phyloP scores from a whole-genome alignment of 2,888 invertebrate genomes.

The Mythimna vitellina region DNA sequence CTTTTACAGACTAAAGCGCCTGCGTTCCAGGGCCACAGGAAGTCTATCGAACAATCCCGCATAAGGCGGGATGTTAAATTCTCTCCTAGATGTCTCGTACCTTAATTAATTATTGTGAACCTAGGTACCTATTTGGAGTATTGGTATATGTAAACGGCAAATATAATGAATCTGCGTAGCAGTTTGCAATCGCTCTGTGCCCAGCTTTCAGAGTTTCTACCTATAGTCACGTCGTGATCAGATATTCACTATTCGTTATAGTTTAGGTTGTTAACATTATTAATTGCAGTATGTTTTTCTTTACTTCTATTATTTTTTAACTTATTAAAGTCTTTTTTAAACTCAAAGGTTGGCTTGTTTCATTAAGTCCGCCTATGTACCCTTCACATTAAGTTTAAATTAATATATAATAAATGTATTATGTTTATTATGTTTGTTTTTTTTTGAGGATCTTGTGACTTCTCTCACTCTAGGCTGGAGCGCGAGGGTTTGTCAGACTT shows the following conservation, averaged over 20 bases:
- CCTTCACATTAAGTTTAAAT: too few species aligned
- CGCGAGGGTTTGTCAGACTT: too few species aligned
- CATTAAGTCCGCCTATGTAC: not conserved
- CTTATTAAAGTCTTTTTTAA: too few species aligned
- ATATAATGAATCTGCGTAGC: conserved; percentile 4
- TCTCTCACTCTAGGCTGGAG: too few species aligned
- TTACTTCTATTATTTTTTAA: not conserved
- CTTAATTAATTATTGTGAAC: conserved; percentile 27
- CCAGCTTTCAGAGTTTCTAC: not conserved
- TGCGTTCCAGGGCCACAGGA: too few species aligned
- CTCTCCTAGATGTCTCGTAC: conserved; percentile 7
- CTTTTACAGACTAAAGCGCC: too few species aligned
- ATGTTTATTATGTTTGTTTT: too few species aligned
- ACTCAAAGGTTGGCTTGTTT: too few species aligned
- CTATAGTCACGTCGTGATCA: too few species aligned
- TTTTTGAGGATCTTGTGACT: too few species aligned
- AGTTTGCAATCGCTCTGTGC: not conserved
- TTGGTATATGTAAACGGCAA: conserved; percentile 1
- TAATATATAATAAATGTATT: too few species aligned
- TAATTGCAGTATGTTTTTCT: not conserved
- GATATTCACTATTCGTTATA: not conserved
- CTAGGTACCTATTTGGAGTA: not conserved
- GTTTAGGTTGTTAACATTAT: not conserved
- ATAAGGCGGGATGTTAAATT: conserved; percentile 18
- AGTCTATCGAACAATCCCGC: too few species aligned